Conservation (phyloP, 2,113 vertebrate genomes). For the Halcyon senegalensis region DNA sequence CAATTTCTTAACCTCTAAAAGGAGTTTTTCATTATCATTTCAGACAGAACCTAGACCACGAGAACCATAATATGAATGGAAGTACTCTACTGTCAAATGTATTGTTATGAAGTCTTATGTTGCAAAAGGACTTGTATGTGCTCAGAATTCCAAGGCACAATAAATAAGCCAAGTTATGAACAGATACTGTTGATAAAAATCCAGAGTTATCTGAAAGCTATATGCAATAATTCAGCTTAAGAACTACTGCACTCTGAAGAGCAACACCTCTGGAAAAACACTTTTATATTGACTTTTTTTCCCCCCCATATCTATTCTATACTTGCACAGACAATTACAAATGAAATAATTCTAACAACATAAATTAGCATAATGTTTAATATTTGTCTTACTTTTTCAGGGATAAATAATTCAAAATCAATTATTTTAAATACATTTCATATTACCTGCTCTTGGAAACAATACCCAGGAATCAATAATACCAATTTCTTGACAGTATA, state of each 20-base stretch:
- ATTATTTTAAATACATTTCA: not conserved
- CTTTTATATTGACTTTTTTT: not conserved
- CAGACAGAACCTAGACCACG: not conserved
- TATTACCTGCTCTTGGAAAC: not conserved
- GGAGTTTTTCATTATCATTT: not conserved
- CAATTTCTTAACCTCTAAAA: not conserved
- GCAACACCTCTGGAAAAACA: not conserved
- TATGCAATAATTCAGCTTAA: not conserved
- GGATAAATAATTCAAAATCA: slow-evolving; percentile 7
- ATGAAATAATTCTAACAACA: not conserved
- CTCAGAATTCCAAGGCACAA: slow-evolving; percentile 1
- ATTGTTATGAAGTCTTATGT: not conserved
- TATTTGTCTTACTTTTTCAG: not conserved
- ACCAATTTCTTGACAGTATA: not conserved
- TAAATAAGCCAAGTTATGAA: not conserved
- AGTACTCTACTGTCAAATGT: not conserved
- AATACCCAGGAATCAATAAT: not conserved
- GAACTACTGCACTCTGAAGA: not conserved
- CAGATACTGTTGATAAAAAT: not conserved
- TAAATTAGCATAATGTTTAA: not conserved
- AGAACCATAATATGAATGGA: not conserved
- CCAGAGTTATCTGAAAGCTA: not conserved
- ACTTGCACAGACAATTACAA: not conserved
- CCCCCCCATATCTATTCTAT: not conserved
- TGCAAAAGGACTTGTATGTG: not conserved